phyloP scores from a whole-genome alignment of 1,140 invertebrate genomes.

The Zaprionus tsacasi region DNA sequence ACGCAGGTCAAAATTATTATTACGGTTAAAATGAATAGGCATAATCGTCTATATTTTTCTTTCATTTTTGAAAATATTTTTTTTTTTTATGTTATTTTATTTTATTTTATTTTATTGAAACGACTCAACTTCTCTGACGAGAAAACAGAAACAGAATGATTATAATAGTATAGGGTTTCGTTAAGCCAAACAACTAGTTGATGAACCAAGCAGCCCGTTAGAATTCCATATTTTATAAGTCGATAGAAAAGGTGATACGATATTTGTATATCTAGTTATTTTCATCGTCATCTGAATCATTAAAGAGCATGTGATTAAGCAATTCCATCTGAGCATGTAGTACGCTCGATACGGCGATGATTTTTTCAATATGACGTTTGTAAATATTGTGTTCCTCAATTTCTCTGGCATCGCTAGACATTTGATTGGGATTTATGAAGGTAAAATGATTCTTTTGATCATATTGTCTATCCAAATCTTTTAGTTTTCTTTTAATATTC shows the following conservation, averaged over 20 bases:
- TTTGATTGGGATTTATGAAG: too few relatives aligned
- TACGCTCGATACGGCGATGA: conserved; percentile 25
- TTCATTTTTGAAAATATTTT: background rate
- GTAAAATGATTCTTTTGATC: too few relatives aligned
- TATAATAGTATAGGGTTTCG: background rate
- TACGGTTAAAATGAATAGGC: background rate
- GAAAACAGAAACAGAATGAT: background rate
- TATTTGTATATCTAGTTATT: background rate
- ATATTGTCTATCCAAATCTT: background rate
- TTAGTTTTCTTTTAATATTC: conserved; percentile 30
- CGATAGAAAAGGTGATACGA: background rate
- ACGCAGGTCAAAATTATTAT: background rate
- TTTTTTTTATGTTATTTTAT: background rate
- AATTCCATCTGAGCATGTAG: conserved; percentile 47
- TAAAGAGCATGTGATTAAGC: conserved; percentile 39
- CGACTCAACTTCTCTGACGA: background rate
- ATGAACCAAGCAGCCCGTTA: background rate
- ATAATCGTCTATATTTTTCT: background rate
- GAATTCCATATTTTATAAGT: background rate
- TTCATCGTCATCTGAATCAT: background rate
- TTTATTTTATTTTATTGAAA: too few relatives aligned
- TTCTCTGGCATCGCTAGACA: background rate
- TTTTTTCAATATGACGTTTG: conserved; percentile 3
- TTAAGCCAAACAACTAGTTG: background rate
- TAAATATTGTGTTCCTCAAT: conserved; percentile 15